phyloP scores from a whole-genome alignment of 64 coral and sea anemone genomes.

The Montipora foliosa region DNA sequence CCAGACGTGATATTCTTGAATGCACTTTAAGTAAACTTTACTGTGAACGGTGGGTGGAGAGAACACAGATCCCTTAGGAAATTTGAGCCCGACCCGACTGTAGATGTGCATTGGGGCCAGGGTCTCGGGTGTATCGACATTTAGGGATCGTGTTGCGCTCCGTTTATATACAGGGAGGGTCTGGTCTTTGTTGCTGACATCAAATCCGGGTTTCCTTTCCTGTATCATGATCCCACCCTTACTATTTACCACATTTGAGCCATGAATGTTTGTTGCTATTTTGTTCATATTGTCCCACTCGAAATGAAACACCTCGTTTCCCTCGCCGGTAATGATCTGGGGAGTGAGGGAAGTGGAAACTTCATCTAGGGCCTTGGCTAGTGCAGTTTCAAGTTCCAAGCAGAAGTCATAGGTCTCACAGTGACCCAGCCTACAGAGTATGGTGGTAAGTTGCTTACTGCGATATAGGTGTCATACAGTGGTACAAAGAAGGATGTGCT shows the following conservation, averaged over 20 bases:
- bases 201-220: conserved; percentile 56
- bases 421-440: conserved; percentile 46
- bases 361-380: conserved; percentile 63
- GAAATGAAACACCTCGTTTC: conserved; percentile 60
- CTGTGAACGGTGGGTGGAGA: neutral
- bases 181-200: conserved; percentile 15
- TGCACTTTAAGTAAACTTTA: conserved; percentile 2
- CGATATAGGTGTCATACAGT: conserved; percentile 45
- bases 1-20: conserved; percentile 48
- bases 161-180: conserved; percentile 51
- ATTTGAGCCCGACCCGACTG: conserved; percentile 48
- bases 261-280: conserved; percentile 48
- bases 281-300: conserved; percentile 79
- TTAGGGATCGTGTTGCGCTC: conserved; percentile 3
- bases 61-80: conserved; percentile 36
- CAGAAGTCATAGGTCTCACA: conserved; percentile 57
- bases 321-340: conserved; percentile 52
- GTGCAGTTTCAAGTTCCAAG: conserved; percentile 61
- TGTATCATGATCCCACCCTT: conserved; percentile 73
- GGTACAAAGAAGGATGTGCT: conserved; percentile 44
- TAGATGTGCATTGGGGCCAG: conserved; percentile 45
- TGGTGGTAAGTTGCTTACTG: conserved; percentile 56
- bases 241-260: conserved; percentile 67
- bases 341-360: conserved; percentile 62
- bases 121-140: conserved; percentile 41